Percentiles rank a stretch among this genome's conserved stretches.
phyloP scores from a whole-genome alignment of 2,797 vertebrate genomes.

The Rhynchotus rufescens region DNA sequence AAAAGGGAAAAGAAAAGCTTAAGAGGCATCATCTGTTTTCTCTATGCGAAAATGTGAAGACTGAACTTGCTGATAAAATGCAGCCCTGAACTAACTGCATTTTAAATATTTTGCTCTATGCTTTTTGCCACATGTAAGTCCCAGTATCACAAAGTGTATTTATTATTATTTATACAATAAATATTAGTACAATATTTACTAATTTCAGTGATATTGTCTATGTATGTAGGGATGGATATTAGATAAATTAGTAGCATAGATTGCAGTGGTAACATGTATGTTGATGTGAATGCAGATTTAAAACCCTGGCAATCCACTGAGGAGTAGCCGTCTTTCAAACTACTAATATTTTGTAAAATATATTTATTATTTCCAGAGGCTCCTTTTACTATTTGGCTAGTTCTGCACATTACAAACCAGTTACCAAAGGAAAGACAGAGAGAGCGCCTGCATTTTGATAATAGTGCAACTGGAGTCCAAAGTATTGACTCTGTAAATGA shows the following conservation, averaged over 20 bases:
- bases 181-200: not conserved
- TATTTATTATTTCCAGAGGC: not conserved
- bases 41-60: not conserved
- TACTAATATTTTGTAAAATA: not conserved
- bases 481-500: not conserved
- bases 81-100: rapidly evolving
- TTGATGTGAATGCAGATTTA: not conserved
- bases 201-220: not conserved
- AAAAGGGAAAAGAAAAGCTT: not conserved
- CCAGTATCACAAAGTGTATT: not conserved
- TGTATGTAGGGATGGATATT: not conserved
- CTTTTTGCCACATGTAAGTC: not conserved
- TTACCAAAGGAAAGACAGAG: not conserved
- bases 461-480: not conserved
- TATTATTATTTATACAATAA: too few species aligned
- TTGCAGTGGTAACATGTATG: rapidly evolving
- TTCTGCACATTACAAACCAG: not conserved
- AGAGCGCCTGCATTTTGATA: not conserved
- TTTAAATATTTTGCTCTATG: not conserved
- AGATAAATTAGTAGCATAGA: not conserved
- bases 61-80: not conserved
- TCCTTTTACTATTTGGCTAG: not conserved
- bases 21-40: not conserved
- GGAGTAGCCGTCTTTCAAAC: not conserved
- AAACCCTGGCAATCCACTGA: not conserved